Evolutionary conservation across 2,797 vertebrate genomes (phyloP), one percentile per base, ranked within the genome.

Genomic region (Cheirogaleus major): DNA sequence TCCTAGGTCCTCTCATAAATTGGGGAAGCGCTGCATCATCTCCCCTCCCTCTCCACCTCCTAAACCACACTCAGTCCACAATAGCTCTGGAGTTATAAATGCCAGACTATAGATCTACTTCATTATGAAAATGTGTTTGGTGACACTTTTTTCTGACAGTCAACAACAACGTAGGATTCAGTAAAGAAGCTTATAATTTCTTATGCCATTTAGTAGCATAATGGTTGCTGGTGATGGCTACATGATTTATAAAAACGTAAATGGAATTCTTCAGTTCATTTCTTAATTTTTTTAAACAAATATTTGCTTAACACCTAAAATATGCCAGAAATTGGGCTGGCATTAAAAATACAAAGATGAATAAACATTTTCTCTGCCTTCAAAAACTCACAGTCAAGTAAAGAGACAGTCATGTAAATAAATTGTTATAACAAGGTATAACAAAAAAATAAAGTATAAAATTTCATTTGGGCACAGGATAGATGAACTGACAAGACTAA

Each of bases 281-380:
- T 83, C 63, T 80, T 65, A 95, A 93, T n/a, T 92, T 75, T 90
- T 90, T n/a, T 25, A 76, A 90, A 50, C 48, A 94, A 95, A 83
- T 94, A 96, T 94, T 91, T 97, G 57, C 73, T 93, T 94, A 94
- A 78, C 59, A 89, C 59, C 72, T 95, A 94, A 94, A 96, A 63
- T 91, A 96, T 89, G 55, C 22, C 93, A 94, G 67, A 78, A 97
- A 59, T 61, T 93, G 13, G 11, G 23, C 23, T 52, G 63, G 63
- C n/a, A 81, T 89, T 89, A 89, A 83, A 65, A 91, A 91, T 69
- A 92, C 25, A 67, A 76, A 91, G 67, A 93, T 92, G 45, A 96
- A 93, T 76, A 92, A 92, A 93, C 11, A 84, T 59, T 63, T 95
- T 95, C 27, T 30, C 30, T 96, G 89, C 22, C 43, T 97, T 96